phyloP scores from a whole-genome alignment of 2,797 vertebrate genomes.

The Acipenser ruthenus region DNA sequence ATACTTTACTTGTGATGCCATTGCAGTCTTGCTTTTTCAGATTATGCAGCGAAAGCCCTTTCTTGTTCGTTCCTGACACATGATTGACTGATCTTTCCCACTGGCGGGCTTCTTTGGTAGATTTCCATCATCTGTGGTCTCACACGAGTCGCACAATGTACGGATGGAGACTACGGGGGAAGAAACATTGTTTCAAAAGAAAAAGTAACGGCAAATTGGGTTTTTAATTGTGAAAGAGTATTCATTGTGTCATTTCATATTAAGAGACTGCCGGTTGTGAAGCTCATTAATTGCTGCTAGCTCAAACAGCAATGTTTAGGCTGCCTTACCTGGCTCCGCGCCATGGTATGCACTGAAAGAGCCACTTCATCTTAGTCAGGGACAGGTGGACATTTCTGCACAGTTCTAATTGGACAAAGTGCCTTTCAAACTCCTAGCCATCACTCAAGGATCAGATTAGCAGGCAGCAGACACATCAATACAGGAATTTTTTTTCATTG shows the following conservation, averaged over 20 bases:
- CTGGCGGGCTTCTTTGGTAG: background rate
- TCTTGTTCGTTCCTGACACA: background rate
- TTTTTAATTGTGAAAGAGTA: slow-evolving; percentile 57
- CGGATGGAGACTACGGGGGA: slow-evolving; percentile 7
- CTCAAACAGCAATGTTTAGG: slow-evolving; percentile 65
- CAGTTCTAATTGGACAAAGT: slow-evolving; percentile 91
- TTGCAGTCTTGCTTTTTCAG: background rate
- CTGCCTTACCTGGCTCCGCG: slow-evolving; percentile 66
- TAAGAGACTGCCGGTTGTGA: slow-evolving; percentile 73
- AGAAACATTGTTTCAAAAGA: slow-evolving; percentile 13
- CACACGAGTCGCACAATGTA: background rate
- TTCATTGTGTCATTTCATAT: slow-evolving; percentile 74
- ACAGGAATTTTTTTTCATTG: slow-evolving; percentile 31
- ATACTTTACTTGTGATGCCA: slow-evolving; percentile 1
- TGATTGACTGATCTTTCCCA: slow-evolving; percentile 11
- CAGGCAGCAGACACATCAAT: slow-evolving; percentile 50
- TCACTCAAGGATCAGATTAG: slow-evolving; percentile 67
- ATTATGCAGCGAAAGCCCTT: background rate
- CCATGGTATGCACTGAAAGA: slow-evolving; percentile 77
- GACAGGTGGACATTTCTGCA: slow-evolving; percentile 79
- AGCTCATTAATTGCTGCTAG: slow-evolving; percentile 87
- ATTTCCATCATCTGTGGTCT: background rate
- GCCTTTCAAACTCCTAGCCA: slow-evolving; percentile 72
- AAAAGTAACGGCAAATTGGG: slow-evolving; percentile 24
- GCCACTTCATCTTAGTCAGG: slow-evolving; percentile 87